Percentiles rank a stretch among this genome's conserved stretches.
phyloP scores from a whole-genome alignment of 2,113 vertebrate genomes.

The Empidonax alnorum region DNA sequence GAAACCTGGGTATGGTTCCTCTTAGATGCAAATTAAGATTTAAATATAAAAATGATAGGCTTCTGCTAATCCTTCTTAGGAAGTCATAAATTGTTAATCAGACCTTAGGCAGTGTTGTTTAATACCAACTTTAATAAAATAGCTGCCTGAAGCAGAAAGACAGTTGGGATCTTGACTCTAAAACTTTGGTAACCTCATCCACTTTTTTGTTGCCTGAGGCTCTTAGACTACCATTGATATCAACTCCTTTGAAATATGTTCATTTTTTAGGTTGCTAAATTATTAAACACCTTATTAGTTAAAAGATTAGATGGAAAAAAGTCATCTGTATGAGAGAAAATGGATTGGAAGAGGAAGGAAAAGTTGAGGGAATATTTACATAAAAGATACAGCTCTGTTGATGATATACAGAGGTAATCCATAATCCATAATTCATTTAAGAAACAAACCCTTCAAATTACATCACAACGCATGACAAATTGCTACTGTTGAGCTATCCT shows the following conservation, averaged over 20 bases:
- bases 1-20: slow-evolving; percentile 36
- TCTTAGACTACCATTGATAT: slow-evolving; percentile 57
- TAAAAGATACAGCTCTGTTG: slow-evolving; percentile 61
- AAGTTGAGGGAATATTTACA: slow-evolving; percentile 72
- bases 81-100: slow-evolving; percentile 81
- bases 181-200: slow-evolving; percentile 71
- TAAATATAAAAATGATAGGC: slow-evolving; percentile 78
- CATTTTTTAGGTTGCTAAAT: slow-evolving; percentile 72
- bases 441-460: slow-evolving; percentile 68
- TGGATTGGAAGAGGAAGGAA: slow-evolving; percentile 63
- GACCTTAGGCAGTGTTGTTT: slow-evolving; percentile 75
- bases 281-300: slow-evolving; percentile 78
- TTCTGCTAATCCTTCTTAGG: slow-evolving; percentile 75
- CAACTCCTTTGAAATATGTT: slow-evolving; percentile 75
- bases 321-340: slow-evolving; percentile 60
- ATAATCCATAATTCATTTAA: slow-evolving; percentile 74
- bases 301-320: slow-evolving; percentile 69
- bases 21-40: slow-evolving; percentile 75
- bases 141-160: slow-evolving; percentile 73
- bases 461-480: slow-evolving; percentile 64
- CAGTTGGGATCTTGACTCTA: slow-evolving; percentile 68
- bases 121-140: slow-evolving; percentile 82
- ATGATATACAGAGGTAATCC: slow-evolving; percentile 72
- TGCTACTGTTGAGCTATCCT: slow-evolving; percentile 43
- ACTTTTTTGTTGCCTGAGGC: slow-evolving; percentile 57